Evolutionary conservation across 2,888 invertebrate species (phyloP).

Genomic region (Drosophila lutescens): DNA sequence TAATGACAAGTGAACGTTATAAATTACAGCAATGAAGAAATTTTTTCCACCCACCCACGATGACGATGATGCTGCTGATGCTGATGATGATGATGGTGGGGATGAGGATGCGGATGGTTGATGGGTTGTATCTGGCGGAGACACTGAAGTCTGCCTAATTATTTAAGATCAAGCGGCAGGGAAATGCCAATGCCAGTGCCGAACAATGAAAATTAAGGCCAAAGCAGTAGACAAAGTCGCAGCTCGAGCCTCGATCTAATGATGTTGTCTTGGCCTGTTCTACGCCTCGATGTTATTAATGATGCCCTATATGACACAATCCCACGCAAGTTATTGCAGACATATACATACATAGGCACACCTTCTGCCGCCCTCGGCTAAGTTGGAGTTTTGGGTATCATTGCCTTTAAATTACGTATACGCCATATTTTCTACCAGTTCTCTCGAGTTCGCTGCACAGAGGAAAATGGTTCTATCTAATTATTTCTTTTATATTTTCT

Average conservation of each 20-base stretch:
- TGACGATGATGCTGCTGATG: constrained; percentile 16
- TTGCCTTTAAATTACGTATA: constrained; percentile 76
- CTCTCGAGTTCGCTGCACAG: constrained; percentile 19
- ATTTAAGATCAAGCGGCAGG: constrained; percentile 73
- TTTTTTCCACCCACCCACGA: constrained; percentile 55
- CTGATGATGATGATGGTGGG: constrained; percentile 31
- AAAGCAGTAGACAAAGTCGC: constrained; percentile 32
- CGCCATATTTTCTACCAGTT: constrained; percentile 70
- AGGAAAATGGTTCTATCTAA: background rate
- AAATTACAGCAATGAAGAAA: constrained; percentile 79
- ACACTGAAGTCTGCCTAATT: constrained; percentile 75
- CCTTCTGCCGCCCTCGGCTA: constrained; percentile 3
- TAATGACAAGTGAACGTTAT: constrained; percentile 82
- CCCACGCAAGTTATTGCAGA: constrained; percentile 28
- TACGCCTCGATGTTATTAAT: constrained; percentile 76
- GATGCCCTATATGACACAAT: constrained; percentile 65
- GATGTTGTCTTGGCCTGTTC: constrained; percentile 46
- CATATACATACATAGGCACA: constrained; percentile 14
- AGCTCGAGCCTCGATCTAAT: constrained; percentile 54
- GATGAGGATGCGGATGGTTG: constrained; percentile 27
- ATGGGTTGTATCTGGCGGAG: constrained; percentile 54
- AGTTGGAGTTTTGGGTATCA: constrained; percentile 44
- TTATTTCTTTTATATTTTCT: too few relatives aligned
- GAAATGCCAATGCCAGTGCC: constrained; percentile 52
- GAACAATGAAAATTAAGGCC: constrained; percentile 77